Base-by-base conservation (phyloP, 2,888 invertebrate genomes). In the Pyrochroa serraticornis region DNA sequence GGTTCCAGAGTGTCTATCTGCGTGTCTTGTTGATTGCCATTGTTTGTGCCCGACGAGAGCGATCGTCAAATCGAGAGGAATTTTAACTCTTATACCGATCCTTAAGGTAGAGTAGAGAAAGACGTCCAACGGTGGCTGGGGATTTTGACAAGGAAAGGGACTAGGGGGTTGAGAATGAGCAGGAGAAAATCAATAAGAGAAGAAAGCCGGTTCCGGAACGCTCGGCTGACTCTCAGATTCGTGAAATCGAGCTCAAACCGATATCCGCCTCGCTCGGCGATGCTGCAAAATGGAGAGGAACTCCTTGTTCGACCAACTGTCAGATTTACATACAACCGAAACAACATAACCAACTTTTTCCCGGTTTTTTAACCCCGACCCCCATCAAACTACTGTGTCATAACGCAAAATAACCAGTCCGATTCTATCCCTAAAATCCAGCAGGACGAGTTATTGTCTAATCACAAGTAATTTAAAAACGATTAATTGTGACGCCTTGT, bases 121-220 rank as follows among this genome's bases (percentile, higher is more conserved):
- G 64, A 66, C 53, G 56, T 52, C 47, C 58, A 46, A 42, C 47
- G 64, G 48, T 57, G 67, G 64, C 63, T 63, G 68, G 68, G 69
- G 67, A 66, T 64, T 71, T 68, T 67, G 68, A 69, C 71, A 67
- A 67, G 67, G 69, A 64, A 67, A 67, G 55, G 67, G 66, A 47
- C 53, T 62, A 64, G 67, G 67, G 69, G 71, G 70, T 65, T 66
- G 72, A 68, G 67, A 70, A 70, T 67, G 72, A 71, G 68, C 72
- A 69, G 72, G 73, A 74, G 78, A 79, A 79, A 79, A 79, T 79
- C 79, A 79, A 79, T 79, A 79, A 79, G 76, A 76, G 77, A 78
- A 78, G 79, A 79, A 79, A 79, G 77, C 76, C 77, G 77, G 79
- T 79, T 79, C 79, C 79, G 79, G 79, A 79, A 79, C 79, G 79